Evolutionary conservation across 2,113 vertebrate genomes (phyloP).

Genomic region (Panthera uncia): DNA sequence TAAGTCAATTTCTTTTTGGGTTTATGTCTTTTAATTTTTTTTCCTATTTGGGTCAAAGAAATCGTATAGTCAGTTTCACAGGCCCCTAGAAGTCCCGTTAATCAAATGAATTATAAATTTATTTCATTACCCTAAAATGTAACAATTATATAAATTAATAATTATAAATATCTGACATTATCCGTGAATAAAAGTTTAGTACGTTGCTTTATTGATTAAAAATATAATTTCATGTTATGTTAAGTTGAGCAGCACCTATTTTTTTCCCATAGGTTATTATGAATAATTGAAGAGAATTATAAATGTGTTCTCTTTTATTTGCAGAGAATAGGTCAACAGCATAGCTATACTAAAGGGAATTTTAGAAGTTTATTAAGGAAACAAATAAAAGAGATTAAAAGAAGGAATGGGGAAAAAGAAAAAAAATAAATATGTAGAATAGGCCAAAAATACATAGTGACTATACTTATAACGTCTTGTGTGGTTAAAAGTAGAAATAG

Average conservation of each 20-base stretch:
- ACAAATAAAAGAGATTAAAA: not conserved
- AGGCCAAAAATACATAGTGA: not conserved
- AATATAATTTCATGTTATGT: not conserved
- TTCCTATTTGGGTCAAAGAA: not conserved
- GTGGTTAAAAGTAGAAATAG: not conserved
- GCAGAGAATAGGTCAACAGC: not conserved
- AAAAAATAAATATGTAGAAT: not conserved
- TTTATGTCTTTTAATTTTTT: not conserved
- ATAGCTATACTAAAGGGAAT: not conserved
- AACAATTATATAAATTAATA: not conserved
- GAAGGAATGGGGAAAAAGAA: not conserved
- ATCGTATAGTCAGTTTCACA: not conserved
- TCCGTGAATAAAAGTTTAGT: not conserved
- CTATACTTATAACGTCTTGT: not conserved
- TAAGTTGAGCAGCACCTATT: not conserved
- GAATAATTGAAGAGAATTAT: not conserved
- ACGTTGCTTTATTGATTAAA: not conserved
- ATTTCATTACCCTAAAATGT: not conserved
- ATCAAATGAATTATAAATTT: not conserved
- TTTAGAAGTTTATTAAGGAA: not conserved
- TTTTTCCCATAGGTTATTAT: not conserved
- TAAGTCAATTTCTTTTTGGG: not conserved
- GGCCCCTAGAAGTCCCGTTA: not conserved
- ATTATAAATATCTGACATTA: not conserved
- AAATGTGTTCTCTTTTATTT: not conserved